phyloP scores from a whole-genome alignment of 2,113 vertebrate genomes.

The Oplegnathus fasciatus region DNA sequence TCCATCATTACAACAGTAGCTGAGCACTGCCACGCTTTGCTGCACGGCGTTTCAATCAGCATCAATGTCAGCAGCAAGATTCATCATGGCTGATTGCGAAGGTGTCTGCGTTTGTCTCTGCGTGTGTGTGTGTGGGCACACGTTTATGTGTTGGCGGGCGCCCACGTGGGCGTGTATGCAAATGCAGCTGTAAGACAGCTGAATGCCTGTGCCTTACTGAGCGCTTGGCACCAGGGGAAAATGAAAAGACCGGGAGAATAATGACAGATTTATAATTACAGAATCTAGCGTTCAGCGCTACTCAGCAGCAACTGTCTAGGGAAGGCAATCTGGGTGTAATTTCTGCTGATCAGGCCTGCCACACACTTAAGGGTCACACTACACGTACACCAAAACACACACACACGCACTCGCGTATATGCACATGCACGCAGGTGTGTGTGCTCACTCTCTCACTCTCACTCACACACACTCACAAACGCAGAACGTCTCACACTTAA shows the following conservation, averaged over 20 bases:
- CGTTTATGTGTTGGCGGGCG: constrained; percentile 32
- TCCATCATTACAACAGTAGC: constrained; percentile 67
- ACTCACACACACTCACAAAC: constrained; percentile 3
- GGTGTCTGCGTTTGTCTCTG: constrained; percentile 23
- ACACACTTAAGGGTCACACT: constrained; percentile 54
- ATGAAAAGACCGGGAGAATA: constrained; percentile 69
- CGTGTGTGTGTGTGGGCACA: constrained; percentile 9
- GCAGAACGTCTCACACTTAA: constrained; percentile 14
- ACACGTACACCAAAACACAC: constrained; percentile 8
- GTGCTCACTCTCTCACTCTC: background rate
- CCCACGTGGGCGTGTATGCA: constrained; percentile 61
- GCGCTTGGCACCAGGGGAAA: constrained; percentile 49
- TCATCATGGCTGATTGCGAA: constrained; percentile 60
- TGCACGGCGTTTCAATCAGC: constrained; percentile 70
- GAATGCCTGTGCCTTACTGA: constrained; percentile 59
- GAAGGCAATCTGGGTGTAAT: constrained; percentile 69
- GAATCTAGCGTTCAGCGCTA: constrained; percentile 62
- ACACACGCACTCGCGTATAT: background rate
- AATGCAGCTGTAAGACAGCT: constrained; percentile 59
- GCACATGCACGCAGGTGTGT: constrained; percentile 10
- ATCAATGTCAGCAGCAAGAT: constrained; percentile 63
- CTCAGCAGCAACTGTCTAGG: constrained; percentile 73
- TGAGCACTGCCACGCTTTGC: constrained; percentile 56
- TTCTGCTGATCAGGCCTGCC: constrained; percentile 77
- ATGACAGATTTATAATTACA: constrained; percentile 86